Evolutionary conservation across 2,888 invertebrate species (phyloP).

Genomic region (Phyllotreta striolata): DNA sequence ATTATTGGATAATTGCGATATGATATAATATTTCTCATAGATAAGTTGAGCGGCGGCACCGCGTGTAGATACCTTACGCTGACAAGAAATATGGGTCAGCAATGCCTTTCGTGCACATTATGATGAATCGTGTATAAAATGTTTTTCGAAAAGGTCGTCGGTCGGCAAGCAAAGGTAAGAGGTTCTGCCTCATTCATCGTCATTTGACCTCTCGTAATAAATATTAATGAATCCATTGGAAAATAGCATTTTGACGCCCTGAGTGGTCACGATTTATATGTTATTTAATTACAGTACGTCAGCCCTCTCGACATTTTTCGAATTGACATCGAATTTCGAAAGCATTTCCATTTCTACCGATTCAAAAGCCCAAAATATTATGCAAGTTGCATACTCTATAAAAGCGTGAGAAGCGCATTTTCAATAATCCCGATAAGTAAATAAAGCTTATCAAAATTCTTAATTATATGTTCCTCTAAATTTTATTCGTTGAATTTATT

Average conservation of each 20-base stretch:
- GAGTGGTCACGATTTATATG: conserved; percentile 33
- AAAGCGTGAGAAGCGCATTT: conserved; percentile 1
- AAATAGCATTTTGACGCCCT: conserved; percentile 33
- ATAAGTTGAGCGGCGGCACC: not conserved
- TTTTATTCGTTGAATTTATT: conserved; percentile 1
- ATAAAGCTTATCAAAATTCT: not conserved
- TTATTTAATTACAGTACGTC: conserved; percentile 36
- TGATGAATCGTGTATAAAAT: conserved; percentile 34
- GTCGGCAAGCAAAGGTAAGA: conserved; percentile 18
- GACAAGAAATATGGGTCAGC: conserved; percentile 33
- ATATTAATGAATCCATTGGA: conserved; percentile 37
- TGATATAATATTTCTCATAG: too few relatives aligned
- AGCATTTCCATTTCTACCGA: not conserved
- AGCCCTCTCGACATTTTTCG: conserved; percentile 26
- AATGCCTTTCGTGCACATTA: conserved; percentile 33
- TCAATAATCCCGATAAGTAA: not conserved
- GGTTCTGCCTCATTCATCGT: conserved; percentile 22
- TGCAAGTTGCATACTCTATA: not conserved
- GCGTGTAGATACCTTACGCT: not conserved
- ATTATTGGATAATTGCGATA: too few relatives aligned
- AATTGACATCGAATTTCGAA: conserved; percentile 6
- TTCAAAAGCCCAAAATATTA: not conserved
- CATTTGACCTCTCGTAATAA: conserved; percentile 34
- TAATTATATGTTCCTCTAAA: conserved; percentile 5
- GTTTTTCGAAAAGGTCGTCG: conserved; percentile 32